Evolutionary conservation across 2,888 invertebrate species (phyloP), one percentile per base, ranked within the genome.

Genomic region (Crossocerus cetratus): DNA sequence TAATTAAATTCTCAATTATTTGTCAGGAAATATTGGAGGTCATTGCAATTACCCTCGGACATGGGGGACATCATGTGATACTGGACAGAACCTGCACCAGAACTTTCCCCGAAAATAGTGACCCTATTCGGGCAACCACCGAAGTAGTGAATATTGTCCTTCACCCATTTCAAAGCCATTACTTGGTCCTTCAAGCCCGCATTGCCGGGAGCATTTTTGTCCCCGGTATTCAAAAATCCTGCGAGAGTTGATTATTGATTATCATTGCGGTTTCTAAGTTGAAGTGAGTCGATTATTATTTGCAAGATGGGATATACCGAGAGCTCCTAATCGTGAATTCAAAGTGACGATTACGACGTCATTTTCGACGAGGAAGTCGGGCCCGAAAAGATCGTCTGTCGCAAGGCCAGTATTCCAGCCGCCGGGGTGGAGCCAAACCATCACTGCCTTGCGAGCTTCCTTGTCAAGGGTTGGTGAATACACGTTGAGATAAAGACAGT

Each of bases 51-150:
- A 87, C 88, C 88, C 69, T 84, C 76, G 1, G 89, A 89, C 88
- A 89, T 88, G 0, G 88, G 87, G 2, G 89, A 89, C 54, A 87
- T 4, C 85, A 88, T 84, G 57, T 88, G 89, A 58, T 82, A 86
- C 23, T 87, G 85, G 45, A 85, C 86, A 2, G 85, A 76, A 2
- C 84, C 81, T 18, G 67, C 82, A 2, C 88, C 88, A 2, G 87
- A 81, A 61, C 83, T 83, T 3, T 77, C 69, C 5, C 89, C 89
- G 43, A 87, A 86, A 57, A 90, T 82, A 0, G 90, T 90, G 1
- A 90, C 83, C 65, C 81, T 83, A 2, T 85, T 71, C 2, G 69
- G 75, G 69, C 86, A 87, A 14, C 89, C 89, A 13, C 89, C 88
- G 58, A 89, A 89, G 54, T 84, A 82, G 45, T 84, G 75, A 62